Conservation (phyloP, 1,140 invertebrate species). For the Mizuhopecten yessoensis region DNA sequence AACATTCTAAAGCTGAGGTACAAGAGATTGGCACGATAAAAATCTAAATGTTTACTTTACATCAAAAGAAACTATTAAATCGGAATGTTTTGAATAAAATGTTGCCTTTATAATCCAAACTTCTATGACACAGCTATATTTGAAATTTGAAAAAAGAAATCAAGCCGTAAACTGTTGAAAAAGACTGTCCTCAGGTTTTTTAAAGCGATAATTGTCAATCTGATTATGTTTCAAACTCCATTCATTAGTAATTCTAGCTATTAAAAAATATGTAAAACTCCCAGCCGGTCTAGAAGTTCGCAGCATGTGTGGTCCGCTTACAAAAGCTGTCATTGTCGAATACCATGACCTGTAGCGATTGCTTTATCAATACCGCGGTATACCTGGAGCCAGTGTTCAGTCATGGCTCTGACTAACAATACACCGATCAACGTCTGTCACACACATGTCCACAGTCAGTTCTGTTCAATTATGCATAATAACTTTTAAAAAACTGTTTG, state of each 20-base stretch:
- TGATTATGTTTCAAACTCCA: conserved; percentile 4
- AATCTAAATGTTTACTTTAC: too few species aligned
- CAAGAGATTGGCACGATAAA: too few species aligned
- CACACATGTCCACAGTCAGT: conserved; percentile 1
- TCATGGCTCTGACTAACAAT: background rate
- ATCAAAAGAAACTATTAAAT: too few species aligned
- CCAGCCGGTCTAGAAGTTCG: background rate
- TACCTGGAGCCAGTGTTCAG: background rate
- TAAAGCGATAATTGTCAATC: background rate
- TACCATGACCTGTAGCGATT: conserved; percentile 32
- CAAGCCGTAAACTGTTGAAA: too few species aligned
- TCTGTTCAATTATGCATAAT: conserved; percentile 20
- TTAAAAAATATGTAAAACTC: conserved; percentile 20
- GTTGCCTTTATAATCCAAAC: too few species aligned
- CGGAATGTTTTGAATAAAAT: too few species aligned
- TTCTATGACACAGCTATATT: too few species aligned
- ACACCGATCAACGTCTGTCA: background rate
- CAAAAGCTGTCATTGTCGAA: conserved; percentile 23
- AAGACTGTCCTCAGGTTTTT: too few species aligned
- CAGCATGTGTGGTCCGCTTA: background rate
- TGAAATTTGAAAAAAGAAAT: too few species aligned
- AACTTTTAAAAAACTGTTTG: background rate
- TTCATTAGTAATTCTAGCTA: conserved; percentile 1
- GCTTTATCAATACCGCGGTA: conserved; percentile 22
- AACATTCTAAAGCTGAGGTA: too few species aligned